Evolutionary conservation across 2,888 invertebrate species (phyloP).

Genomic region (Mesorhabditis spiculigera): DNA sequence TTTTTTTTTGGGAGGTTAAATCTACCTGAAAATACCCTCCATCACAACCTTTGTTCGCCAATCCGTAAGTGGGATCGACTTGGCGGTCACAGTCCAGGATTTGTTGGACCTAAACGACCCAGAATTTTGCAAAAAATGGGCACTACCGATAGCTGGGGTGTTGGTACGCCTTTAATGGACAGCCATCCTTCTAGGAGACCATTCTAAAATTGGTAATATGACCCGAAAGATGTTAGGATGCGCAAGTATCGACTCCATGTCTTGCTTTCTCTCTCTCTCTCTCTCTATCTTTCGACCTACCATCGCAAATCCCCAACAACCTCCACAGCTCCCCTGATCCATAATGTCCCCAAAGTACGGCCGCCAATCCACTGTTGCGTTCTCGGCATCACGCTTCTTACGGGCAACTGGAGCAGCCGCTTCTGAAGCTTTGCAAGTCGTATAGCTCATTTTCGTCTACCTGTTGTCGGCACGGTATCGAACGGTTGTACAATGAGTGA

Average conservation of each 20-base stretch:
- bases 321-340: conserved; percentile 73
- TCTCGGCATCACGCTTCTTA: conserved; percentile 11
- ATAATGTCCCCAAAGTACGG: conserved; percentile 69
- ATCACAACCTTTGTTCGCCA: conserved; percentile 71
- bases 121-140: neutral
- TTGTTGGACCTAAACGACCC: conserved; percentile 23
- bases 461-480: too few species aligned
- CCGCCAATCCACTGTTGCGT: conserved; percentile 67
- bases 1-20: neutral
- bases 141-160: neutral
- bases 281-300: conserved; percentile 11
- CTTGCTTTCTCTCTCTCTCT: conserved; percentile 8
- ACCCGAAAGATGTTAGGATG: neutral
- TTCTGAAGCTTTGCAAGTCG: too few species aligned
- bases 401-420: neutral
- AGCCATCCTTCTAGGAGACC: too few species aligned
- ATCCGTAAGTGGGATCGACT: conserved; percentile 16
- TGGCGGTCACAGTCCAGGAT: conserved; percentile 26
- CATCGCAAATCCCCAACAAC: conserved; percentile 84
- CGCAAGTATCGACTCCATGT: neutral
- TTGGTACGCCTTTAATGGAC: neutral
- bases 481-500: too few species aligned
- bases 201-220: neutral
- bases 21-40: conserved; percentile 73
- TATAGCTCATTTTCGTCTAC: too few species aligned